Conservation (phyloP, 2,113 vertebrate species). For the Strigops habroptila region DNA sequence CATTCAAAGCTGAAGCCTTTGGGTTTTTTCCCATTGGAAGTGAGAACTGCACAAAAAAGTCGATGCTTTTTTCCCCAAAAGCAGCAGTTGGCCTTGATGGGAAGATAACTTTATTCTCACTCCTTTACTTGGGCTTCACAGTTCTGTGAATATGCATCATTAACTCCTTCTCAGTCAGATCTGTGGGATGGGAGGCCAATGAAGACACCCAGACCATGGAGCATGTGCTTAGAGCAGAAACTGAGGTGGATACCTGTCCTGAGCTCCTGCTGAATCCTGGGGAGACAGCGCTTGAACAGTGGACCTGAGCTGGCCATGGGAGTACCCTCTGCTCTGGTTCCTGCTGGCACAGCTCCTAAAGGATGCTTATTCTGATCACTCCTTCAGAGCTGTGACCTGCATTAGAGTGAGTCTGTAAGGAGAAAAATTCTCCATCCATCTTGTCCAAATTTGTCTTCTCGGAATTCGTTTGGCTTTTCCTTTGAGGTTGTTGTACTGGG, state of each 20-base stretch:
- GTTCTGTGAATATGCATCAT: neutral
- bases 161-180: neutral
- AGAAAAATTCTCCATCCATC: neutral
- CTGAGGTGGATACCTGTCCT: neutral
- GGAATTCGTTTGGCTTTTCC: neutral
- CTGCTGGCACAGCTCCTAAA: neutral
- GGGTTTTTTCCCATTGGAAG: neutral
- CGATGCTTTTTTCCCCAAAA: fast-evolving
- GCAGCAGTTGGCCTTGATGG: neutral
- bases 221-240: neutral
- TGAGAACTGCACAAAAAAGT: neutral
- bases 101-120: neutral
- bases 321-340: neutral
- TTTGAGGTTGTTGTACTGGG: neutral
- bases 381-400: neutral
- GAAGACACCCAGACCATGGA: neutral
- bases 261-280: neutral
- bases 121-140: neutral
- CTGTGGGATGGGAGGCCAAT: neutral
- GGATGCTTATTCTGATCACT: neutral
- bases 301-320: neutral
- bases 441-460: neutral
- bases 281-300: neutral
- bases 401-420: neutral
- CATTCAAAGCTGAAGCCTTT: neutral